Conservation (phyloP, 2,797 vertebrate species). For the Leptoclinus maculatus region DNA sequence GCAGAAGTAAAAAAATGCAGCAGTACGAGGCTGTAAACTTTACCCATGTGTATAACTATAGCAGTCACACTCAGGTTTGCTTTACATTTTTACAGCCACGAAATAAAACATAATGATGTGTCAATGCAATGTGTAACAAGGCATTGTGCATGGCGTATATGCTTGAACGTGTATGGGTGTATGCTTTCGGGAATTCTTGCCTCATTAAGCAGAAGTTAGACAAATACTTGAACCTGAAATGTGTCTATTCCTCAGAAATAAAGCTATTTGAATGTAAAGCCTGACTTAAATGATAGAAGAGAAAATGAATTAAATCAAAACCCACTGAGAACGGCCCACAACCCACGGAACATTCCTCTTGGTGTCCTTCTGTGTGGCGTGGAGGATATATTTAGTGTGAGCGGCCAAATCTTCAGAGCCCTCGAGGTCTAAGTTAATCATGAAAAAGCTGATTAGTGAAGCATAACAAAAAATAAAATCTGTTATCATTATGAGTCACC, state of each 20-base stretch:
- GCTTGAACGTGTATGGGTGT: background rate
- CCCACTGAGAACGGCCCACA: background rate
- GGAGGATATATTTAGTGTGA: slow-evolving; percentile 21
- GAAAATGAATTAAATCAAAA: slow-evolving; percentile 7
- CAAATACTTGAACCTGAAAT: background rate
- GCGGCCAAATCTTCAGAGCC: slow-evolving; percentile 19
- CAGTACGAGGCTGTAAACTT: slow-evolving; percentile 4
- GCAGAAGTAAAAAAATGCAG: slow-evolving; percentile 30
- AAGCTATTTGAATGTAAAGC: background rate
- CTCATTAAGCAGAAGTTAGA: background rate
- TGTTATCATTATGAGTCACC: slow-evolving; percentile 64
- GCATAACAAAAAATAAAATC: slow-evolving; percentile 45
- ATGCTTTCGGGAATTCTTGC: background rate
- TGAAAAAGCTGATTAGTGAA: slow-evolving; percentile 46
- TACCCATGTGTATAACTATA: background rate
- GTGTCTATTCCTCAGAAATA: background rate
- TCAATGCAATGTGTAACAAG: background rate
- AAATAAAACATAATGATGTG: slow-evolving; percentile 2
- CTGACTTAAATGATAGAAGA: background rate
- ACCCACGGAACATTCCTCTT: slow-evolving; percentile 5
- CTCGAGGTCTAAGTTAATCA: slow-evolving; percentile 28
- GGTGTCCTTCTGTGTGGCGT: slow-evolving; percentile 9
- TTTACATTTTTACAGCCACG: background rate
- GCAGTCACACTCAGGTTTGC: background rate
- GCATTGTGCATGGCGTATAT: background rate